A percentile compares a stretch with the other conserved stretches of the same genome.
These are phyloP conservation scores for Mus pahari DNA, from an alignment of 2,113 vertebrate genomes.

Conservation along the genomic window DNA sequence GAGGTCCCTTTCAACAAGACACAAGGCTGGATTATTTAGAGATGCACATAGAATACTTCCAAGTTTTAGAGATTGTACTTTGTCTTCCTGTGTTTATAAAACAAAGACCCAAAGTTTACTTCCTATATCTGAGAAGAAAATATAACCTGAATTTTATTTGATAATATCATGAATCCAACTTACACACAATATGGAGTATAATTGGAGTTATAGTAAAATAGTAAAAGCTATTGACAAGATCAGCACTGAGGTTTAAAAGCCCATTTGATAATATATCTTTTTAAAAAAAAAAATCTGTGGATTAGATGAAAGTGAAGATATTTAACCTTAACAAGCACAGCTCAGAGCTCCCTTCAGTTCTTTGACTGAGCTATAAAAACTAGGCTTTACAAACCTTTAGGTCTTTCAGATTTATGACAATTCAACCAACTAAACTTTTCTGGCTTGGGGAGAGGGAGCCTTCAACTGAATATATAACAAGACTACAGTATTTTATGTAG, in stretches of 20 bases:
- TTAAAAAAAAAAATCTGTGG: not conserved
- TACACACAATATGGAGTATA: not conserved
- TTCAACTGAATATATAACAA: not conserved
- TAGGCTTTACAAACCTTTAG: not conserved
- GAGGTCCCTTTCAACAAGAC: not conserved
- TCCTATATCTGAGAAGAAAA: conserved; percentile 18
- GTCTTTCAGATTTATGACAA: not conserved
- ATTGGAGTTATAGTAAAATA: not conserved
- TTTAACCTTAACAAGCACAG: not conserved
- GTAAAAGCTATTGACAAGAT: not conserved
- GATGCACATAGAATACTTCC: not conserved
- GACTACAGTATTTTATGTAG: not conserved
- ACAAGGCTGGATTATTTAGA: not conserved
- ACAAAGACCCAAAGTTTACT: conserved; percentile 16
- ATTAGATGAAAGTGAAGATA: not conserved
- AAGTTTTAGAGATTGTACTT: not conserved
- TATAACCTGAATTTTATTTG: not conserved
- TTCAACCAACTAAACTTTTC: conserved; percentile 1
- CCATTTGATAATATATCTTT: not conserved
- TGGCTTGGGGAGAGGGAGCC: not conserved
- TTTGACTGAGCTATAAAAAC: not conserved
- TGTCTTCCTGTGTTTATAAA: not conserved
- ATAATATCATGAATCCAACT: not conserved
- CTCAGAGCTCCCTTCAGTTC: not conserved
- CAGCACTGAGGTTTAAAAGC: not conserved